Conservation (phyloP, 2,888 invertebrate species). For the Ormyrus nitidulus region DNA sequence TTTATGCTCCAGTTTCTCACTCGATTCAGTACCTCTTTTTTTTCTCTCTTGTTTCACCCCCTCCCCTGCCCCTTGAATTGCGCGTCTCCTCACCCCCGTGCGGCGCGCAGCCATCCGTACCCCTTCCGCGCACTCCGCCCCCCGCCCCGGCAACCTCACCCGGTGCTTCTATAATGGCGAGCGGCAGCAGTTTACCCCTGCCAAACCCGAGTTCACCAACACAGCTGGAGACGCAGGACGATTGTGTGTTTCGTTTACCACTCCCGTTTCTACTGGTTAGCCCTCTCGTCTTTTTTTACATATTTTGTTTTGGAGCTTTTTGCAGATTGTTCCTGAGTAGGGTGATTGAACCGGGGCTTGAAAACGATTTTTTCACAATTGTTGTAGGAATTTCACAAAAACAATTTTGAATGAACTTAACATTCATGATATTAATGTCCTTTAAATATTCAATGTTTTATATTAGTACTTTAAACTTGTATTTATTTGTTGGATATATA, state of each 20-base stretch:
- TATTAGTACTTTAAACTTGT: no score
- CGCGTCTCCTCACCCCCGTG: neutral
- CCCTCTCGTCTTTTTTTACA: neutral
- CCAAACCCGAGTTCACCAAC: neutral
- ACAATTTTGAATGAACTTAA: no score
- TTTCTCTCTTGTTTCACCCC: neutral
- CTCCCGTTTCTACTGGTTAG: neutral
- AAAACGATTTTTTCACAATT: no score
- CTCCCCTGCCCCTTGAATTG: neutral
- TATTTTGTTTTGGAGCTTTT: neutral
- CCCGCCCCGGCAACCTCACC: conserved; percentile 30
- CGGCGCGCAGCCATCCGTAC: conserved; percentile 3
- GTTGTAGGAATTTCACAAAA: no score
- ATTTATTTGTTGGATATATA: no score
- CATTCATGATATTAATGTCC: no score
- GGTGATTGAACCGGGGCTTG: no score
- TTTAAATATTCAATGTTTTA: no score
- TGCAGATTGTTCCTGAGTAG: neutral
- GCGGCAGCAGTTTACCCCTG: conserved; percentile 1
- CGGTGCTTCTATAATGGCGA: conserved; percentile 22
- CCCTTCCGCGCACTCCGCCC: neutral
- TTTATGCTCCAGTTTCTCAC: conserved; percentile 35
- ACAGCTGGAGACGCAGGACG: neutral
- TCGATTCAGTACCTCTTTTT: neutral
- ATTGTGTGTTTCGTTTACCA: neutral